Base-by-base conservation (phyloP, 64 coral and sea anemone species). In the Catalaphyllia jardinei region DNA sequence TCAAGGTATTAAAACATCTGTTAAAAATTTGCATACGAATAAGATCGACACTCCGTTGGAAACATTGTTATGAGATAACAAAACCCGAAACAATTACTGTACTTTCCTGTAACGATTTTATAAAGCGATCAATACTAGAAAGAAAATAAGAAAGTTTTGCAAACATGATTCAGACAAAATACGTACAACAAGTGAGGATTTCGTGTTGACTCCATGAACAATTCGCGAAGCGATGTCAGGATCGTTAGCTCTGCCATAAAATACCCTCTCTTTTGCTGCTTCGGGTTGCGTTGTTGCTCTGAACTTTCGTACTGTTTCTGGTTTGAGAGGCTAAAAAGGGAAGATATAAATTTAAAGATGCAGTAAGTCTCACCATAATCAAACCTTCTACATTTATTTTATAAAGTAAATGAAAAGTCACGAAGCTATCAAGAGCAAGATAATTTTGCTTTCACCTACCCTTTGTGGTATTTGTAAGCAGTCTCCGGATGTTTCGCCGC, bases 171-270 rank as follows among this genome's bases (percentile, higher is more conserved):
- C 7, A 29, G 52, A 29, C 4, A 4, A 31, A 65, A 60, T 54
- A 87, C 96, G 77, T 81, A 99, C 97, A 64, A 92, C 89, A 31
- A 99, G 84, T 1, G 97, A 99, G 18, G 97, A 92, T 88, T 78
- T 99, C 76, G 97, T 99, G 88, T 79, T 93, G 42, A 99, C 88
- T 74, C 97, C 97, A 86, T 99, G 97, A 22, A 30, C 60, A 30
- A 99, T 88, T 79, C 87, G 85, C 12, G 62, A 79, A 28, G 97
- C 97, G 31, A 99, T 86, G 51, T 95, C 88, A 4, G 88, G 90
- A 63, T 99, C 97, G 65, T 99, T 84, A 72, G 97, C 97, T 88
- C 94, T 85, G 24, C 97, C 97, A 80, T 99, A 91, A 88, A 95
- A 95, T 65, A 99, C 80, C 81, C 97, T 93, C 57, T 93, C 93